Evolutionary conservation across 2,888 invertebrate genomes (phyloP).

Genomic region (Apomyelois bistriatella): DNA sequence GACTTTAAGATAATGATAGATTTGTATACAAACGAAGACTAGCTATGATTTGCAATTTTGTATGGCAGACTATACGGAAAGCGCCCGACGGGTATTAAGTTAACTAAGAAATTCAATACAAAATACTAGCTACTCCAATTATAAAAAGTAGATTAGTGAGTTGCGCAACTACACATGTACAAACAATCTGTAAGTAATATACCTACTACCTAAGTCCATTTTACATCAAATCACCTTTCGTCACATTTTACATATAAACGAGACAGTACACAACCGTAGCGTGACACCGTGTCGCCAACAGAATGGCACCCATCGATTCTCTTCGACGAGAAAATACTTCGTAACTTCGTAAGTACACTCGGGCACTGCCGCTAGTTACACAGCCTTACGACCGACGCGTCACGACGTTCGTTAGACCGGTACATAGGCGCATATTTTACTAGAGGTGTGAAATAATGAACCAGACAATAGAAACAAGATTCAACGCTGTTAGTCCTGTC

Average conservation of each 20-base stretch:
- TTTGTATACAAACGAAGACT: too few species aligned
- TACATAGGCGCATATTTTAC: constrained; percentile 1
- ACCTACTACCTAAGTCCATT: too few species aligned
- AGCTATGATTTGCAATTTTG: too few species aligned
- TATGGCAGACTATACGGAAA: too few species aligned
- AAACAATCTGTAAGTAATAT: too few species aligned
- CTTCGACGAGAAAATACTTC: background rate
- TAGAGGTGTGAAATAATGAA: background rate
- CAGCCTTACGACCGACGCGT: background rate
- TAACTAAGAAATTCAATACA: too few species aligned
- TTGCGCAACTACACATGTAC: too few species aligned
- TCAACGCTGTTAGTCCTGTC: background rate
- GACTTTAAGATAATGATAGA: too few species aligned
- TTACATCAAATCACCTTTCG: background rate
- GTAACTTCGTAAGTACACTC: background rate
- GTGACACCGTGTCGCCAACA: background rate
- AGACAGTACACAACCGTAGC: background rate
- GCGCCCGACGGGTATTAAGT: too few species aligned
- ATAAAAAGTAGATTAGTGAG: too few species aligned
- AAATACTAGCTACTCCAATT: too few species aligned
- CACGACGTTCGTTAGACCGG: constrained; percentile 2
- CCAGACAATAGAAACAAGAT: background rate
- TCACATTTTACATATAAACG: background rate
- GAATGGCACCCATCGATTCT: background rate
- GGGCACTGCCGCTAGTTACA: background rate